These are phyloP conservation scores for Cetoscarus ocellatus DNA, from an alignment of 2,797 vertebrate genomes.

Conservation along the genomic window DNA sequence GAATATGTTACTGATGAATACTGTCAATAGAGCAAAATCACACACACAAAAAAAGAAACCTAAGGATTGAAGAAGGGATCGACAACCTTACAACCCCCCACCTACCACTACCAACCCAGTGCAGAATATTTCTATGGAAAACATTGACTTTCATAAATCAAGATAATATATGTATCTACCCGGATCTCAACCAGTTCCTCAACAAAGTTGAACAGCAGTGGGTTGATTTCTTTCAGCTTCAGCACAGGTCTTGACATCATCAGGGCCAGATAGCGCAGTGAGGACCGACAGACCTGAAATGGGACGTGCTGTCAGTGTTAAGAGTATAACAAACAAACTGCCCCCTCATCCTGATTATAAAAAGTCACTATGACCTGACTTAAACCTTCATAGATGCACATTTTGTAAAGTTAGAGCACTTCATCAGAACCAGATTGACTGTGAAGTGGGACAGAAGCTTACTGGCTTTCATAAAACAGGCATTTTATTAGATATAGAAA, in stretches of 20 bases:
- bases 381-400: background rate
- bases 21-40: no score
- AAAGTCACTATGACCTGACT: background rate
- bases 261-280: slow-evolving; percentile 94
- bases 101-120: no score
- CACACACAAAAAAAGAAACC: no score
- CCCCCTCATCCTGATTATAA: background rate
- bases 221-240: slow-evolving; percentile 94
- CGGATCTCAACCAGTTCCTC: slow-evolving; percentile 98
- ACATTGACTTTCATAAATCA: no score
- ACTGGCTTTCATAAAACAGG: slow-evolving; percentile 8
- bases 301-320: slow-evolving; percentile 15
- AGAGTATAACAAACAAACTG: no score
- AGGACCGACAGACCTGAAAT: slow-evolving; percentile 93
- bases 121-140: no score
- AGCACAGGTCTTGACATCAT: slow-evolving; percentile 95
- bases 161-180: slow-evolving; percentile 77
- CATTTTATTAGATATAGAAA: background rate
- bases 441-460: slow-evolving; percentile 13
- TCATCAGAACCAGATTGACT: slow-evolving; percentile 13
- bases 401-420: background rate
- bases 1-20: no score
- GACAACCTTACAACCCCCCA: no score
- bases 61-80: no score
- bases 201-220: slow-evolving; percentile 96